Percentiles rank a stretch among this genome's conserved stretches.
These are phyloP conservation scores for Tipula helvola DNA, from an alignment of 2,888 invertebrate species.

Conservation along the genomic window DNA sequence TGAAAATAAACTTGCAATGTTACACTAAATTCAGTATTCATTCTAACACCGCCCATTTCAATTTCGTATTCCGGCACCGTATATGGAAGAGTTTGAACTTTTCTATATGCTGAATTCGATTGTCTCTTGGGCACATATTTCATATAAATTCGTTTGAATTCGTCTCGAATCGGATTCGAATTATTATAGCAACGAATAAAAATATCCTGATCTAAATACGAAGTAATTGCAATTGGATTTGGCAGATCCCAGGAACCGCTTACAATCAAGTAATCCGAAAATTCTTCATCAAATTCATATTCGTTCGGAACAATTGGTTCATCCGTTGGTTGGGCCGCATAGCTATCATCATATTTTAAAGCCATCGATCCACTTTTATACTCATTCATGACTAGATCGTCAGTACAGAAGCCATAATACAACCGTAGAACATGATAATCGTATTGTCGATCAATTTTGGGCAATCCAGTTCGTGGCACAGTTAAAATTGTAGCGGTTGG, in stretches of 20 bases:
- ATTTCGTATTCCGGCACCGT: neutral
- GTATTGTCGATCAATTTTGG: neutral
- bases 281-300: neutral
- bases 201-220: neutral
- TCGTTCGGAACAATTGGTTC: neutral
- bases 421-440: neutral
- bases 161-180: neutral
- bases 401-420: neutral
- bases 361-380: neutral
- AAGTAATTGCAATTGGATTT: neutral
- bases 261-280: neutral
- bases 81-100: neutral
- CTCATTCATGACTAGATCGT: neutral
- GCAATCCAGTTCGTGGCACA: neutral
- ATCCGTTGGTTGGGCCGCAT: neutral
- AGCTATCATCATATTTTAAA: neutral
- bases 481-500: neutral
- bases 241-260: neutral
- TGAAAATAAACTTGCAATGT: neutral
- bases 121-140: neutral
- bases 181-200: neutral
- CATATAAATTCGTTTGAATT: neutral
- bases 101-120: neutral
- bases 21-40: neutral
- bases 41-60: neutral